Evolutionary conservation across 2,888 invertebrate species (phyloP).

Genomic region (Rugalucina vietnamica): DNA sequence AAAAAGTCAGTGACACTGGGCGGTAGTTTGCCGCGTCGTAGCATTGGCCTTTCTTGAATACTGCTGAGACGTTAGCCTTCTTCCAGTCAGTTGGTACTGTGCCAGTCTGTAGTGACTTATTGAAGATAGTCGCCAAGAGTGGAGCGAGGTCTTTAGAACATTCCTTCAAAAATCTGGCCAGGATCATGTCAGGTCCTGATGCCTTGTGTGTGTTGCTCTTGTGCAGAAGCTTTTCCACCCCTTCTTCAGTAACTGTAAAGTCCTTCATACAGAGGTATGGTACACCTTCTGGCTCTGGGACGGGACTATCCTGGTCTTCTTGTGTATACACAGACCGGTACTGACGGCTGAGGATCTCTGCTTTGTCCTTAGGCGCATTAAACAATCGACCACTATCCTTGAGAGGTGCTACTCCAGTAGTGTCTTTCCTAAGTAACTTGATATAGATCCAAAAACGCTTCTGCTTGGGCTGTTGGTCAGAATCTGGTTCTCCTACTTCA

Average conservation of each 20-base stretch:
- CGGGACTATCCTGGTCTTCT: conserved; percentile 12
- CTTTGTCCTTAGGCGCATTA: not conserved
- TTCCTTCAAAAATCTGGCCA: conserved; percentile 19
- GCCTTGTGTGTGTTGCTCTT: conserved; percentile 27
- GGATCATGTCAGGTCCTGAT: conserved; percentile 25
- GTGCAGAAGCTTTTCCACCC: conserved; percentile 21
- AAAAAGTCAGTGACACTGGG: conserved; percentile 25
- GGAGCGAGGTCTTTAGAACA: conserved; percentile 23
- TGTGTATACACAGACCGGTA: conserved; percentile 9
- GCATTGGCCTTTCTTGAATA: conserved; percentile 32
- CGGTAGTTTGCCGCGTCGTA: conserved; percentile 27
- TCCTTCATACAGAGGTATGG: conserved; percentile 15
- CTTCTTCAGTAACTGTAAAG: conserved; percentile 8
- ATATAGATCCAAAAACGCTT: not conserved
- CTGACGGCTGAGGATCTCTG: not conserved
- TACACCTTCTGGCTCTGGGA: conserved; percentile 17
- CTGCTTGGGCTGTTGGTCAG: not conserved
- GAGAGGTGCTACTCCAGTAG: not conserved
- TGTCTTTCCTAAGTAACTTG: not conserved
- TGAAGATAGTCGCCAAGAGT: conserved; percentile 18
- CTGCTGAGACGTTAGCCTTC: conserved; percentile 25
- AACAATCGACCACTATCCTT: not conserved
- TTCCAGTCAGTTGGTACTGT: conserved; percentile 31
- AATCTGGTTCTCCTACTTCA: not conserved
- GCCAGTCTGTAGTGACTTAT: conserved; percentile 12